Percentiles rank a stretch among this genome's conserved stretches.
Conservation (phyloP, 1,140 invertebrate genomes). For the Thaumetopoea pityocampa region DNA sequence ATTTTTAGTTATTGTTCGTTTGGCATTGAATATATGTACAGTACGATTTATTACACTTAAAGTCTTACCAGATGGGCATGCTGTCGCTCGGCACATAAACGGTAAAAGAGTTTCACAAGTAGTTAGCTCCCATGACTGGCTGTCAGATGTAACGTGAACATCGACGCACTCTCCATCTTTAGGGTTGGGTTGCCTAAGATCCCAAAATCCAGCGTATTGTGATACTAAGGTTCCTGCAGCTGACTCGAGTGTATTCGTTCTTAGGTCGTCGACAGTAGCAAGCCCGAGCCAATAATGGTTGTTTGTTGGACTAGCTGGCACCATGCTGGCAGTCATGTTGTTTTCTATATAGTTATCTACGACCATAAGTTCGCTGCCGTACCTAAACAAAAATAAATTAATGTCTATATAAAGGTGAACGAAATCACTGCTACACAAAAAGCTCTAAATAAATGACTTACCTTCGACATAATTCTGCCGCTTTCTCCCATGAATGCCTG, state of each 20-base stretch:
- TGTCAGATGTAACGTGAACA: slow-evolving; percentile 83
- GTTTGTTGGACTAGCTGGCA: slow-evolving; percentile 77
- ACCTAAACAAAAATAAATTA: slow-evolving; percentile 77
- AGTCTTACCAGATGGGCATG: slow-evolving; percentile 90
- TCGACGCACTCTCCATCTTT: slow-evolving; percentile 92
- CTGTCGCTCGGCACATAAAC: slow-evolving; percentile 93
- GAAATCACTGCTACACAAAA: background rate
- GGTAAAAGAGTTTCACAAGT: slow-evolving; percentile 95
- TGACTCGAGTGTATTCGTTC: slow-evolving; percentile 95
- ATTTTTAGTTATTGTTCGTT: too few species aligned
- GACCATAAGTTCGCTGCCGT: slow-evolving; percentile 93
- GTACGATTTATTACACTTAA: slow-evolving; percentile 2
- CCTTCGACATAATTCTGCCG: slow-evolving; percentile 95
- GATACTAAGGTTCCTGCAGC: slow-evolving; percentile 93
- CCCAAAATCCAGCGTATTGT: slow-evolving; percentile 95
- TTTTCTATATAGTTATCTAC: slow-evolving; percentile 93
- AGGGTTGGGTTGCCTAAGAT: slow-evolving; percentile 90
- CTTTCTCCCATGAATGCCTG: slow-evolving; percentile 96
- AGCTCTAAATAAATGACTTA: slow-evolving; percentile 56
- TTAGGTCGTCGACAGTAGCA: slow-evolving; percentile 91
- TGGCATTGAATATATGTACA: slow-evolving; percentile 6
- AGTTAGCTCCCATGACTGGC: slow-evolving; percentile 93
- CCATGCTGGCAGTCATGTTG: slow-evolving; percentile 91
- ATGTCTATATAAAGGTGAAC: slow-evolving; percentile 11
- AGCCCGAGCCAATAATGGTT: slow-evolving; percentile 92